Evolutionary conservation across 1,140 invertebrate genomes (phyloP), one percentile per base, ranked within the genome.

Genomic region (Drosophila orena): DNA sequence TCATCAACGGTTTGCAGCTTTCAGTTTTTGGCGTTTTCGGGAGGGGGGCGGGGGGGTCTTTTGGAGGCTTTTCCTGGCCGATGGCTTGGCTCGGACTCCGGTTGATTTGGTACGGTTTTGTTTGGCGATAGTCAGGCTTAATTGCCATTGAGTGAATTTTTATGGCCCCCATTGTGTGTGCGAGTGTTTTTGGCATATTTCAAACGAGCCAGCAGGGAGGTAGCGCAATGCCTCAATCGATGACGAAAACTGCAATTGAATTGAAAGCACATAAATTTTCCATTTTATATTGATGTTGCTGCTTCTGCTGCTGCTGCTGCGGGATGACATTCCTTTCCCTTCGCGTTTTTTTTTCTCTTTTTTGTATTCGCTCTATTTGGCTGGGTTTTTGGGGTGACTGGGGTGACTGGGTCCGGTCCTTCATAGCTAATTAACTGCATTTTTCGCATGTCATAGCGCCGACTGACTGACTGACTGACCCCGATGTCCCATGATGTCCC

Each of bases 351-450:
- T n/a, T n/a, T n/a, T n/a, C n/a, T n/a, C 20, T 62, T 0, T 15
- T 22, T 34, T 54, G 17, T 38, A 20, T 58, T 30, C 59, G 70
- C 53, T 77, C 74, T 69, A 78, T 77, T 78, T 64, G 77, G 57
- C 40, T 44, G 58, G 17, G 17, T 3, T 44, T 27, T 34, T 34
- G 4, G 4, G 4, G 0, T 24, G 22, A 24, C 22, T 24, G 54
- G 40, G 38, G n/a, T 22, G 53, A 53, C 34, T 55, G 42, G 52
- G 79, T 81, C 78, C 79, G 52, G 79, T 81, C 78, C 79, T 81
- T 81, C 79, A 81, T 81, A 81, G 79, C 79, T 81, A 81, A 81
- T 81, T 81, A 81, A 81, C 79, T 83, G 74, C 79, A 81, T 83
- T 81, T 81, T 78, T 74, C 74, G 79, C 79, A 81, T 81, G 79